Evolutionary conservation across 1,140 invertebrate genomes (phyloP).

Genomic region (Leptoteleia sp.): DNA sequence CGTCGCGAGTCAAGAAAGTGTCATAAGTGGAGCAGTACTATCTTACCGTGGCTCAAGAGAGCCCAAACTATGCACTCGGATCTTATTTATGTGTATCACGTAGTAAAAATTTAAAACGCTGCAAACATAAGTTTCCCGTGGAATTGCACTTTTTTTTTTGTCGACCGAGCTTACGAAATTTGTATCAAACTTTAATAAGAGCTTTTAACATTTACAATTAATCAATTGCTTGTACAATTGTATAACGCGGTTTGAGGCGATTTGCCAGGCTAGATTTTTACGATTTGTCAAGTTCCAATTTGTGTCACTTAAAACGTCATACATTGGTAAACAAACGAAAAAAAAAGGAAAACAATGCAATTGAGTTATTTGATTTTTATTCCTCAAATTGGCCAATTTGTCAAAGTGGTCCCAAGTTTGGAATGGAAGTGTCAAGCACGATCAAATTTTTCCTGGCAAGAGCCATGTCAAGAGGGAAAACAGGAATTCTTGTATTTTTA

Average conservation of each 20-base stretch:
- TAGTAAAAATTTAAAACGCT: constrained; percentile 48
- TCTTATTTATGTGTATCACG: constrained; percentile 55
- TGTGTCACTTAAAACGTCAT: too few relatives aligned
- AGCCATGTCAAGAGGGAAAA: too few relatives aligned
- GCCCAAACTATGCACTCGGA: constrained; percentile 27
- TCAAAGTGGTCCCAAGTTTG: too few relatives aligned
- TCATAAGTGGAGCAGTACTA: constrained; percentile 52
- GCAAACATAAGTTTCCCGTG: constrained; percentile 31
- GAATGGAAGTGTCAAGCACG: too few relatives aligned
- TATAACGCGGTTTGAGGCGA: not conserved
- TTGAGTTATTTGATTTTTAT: too few relatives aligned
- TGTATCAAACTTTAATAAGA: not conserved
- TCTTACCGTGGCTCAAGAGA: constrained; percentile 46
- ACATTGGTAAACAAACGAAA: too few relatives aligned
- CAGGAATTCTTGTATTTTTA: too few relatives aligned
- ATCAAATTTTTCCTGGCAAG: too few relatives aligned
- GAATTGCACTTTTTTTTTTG: constrained; percentile 18
- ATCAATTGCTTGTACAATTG: not conserved
- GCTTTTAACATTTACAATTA: constrained; percentile 15
- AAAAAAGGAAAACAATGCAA: too few relatives aligned
- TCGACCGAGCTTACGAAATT: constrained; percentile 13
- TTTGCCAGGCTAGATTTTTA: too few relatives aligned
- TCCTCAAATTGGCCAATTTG: too few relatives aligned
- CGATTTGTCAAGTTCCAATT: too few relatives aligned
- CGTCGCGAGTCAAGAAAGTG: constrained; percentile 26